Conservation (phyloP, 2,113 vertebrate species). For the Serinus canaria region DNA sequence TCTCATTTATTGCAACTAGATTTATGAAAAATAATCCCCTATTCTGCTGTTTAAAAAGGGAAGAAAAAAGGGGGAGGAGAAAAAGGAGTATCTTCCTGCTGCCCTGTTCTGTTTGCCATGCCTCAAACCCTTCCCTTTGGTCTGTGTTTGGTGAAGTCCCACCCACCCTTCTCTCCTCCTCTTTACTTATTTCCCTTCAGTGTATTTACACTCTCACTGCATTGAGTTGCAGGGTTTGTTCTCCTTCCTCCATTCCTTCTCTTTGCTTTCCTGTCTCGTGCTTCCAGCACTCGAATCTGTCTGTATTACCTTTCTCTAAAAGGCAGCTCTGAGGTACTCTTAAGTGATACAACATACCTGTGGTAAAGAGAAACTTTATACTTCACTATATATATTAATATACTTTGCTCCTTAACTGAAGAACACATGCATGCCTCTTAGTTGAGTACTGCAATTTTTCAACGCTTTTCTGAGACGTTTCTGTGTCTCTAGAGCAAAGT, state of each 20-base stretch:
- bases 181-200: constrained; percentile 29
- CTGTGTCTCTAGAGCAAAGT: neutral
- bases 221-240: neutral
- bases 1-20: constrained; percentile 51
- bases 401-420: neutral
- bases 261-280: neutral
- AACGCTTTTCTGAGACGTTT: neutral
- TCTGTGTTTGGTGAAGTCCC: constrained; percentile 37
- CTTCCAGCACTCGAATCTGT: neutral
- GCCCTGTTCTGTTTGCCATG: constrained; percentile 54
- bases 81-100: constrained; percentile 9
- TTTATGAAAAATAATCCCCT: constrained; percentile 53
- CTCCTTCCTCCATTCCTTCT: neutral
- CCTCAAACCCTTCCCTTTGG: constrained; percentile 49
- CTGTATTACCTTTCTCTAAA: neutral
- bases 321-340: neutral
- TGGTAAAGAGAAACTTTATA: neutral
- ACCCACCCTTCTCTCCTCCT: constrained; percentile 47
- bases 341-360: neutral
- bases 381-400: neutral
- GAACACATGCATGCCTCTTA: neutral
- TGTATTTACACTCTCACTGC: constrained; percentile 47
- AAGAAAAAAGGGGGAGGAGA: neutral
- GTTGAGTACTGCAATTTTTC: neutral
- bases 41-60: neutral